A percentile compares a stretch with the other conserved stretches of the same genome.
Conservation (phyloP, 2,797 vertebrate species). For the Stomatorhinus walkeri region DNA sequence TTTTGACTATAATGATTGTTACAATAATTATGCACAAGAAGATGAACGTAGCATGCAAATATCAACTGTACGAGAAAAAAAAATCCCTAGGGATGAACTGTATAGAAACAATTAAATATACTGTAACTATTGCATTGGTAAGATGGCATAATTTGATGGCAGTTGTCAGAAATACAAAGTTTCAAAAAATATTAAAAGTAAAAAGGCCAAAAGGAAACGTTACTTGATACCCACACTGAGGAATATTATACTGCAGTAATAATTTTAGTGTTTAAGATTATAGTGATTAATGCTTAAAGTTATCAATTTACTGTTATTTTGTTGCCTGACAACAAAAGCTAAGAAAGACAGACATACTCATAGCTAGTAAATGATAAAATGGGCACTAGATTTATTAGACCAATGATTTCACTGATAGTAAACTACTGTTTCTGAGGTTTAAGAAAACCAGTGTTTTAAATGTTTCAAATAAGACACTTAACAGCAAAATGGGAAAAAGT, state of each 20-base stretch:
- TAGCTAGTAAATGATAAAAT: background rate
- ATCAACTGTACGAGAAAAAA: background rate
- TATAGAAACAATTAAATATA: slow-evolving; percentile 15
- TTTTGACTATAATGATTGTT: slow-evolving; percentile 8
- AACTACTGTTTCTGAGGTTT: background rate
- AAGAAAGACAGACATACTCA: slow-evolving; percentile 12
- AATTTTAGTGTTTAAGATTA: slow-evolving; percentile 24
- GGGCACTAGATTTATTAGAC: background rate
- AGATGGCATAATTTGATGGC: background rate
- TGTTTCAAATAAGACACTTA: background rate
- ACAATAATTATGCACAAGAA: slow-evolving; percentile 13
- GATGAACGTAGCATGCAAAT: background rate
- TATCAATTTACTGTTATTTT: slow-evolving; percentile 28
- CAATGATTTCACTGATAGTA: background rate
- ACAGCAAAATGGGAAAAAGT: background rate
- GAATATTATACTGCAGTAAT: slow-evolving; percentile 10
- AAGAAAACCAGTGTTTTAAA: background rate
- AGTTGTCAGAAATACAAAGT: slow-evolving; percentile 4
- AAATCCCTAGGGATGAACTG: background rate
- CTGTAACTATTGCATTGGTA: background rate
- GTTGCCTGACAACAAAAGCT: slow-evolving; percentile 35
- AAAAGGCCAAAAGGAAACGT: background rate
- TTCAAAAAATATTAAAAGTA: background rate
- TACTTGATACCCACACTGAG: background rate
- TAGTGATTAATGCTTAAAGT: slow-evolving; percentile 18